These are phyloP conservation scores for Glandiceps talaboti DNA, from an alignment of 53 echinoderm and acorn worm genomes.

Conservation along the genomic window DNA sequence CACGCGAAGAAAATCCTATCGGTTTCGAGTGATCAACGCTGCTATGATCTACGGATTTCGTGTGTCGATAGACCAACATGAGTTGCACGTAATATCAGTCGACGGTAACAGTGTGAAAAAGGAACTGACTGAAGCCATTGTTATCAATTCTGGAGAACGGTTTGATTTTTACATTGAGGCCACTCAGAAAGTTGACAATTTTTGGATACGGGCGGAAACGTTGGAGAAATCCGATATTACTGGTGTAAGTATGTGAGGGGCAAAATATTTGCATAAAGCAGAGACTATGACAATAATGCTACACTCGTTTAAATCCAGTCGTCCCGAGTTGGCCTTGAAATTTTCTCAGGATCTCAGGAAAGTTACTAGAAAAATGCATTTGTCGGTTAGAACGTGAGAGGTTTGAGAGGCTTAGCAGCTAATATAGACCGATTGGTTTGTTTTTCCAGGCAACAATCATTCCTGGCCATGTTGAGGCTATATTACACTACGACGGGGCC, in stretches of 20 bases:
- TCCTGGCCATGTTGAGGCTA: not conserved
- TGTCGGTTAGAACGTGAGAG: too few relatives aligned
- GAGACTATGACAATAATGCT: too few relatives aligned
- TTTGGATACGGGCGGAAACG: slow-evolving; percentile 2
- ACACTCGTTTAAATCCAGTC: too few relatives aligned
- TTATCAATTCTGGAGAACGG: slow-evolving; percentile 1
- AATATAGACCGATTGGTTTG: too few relatives aligned
- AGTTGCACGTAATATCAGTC: not conserved
- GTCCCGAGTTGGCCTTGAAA: too few relatives aligned
- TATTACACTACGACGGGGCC: not conserved
- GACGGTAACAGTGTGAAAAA: not conserved
- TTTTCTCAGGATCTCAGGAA: too few relatives aligned
- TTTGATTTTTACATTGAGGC: slow-evolving; percentile 9
- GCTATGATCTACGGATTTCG: not conserved
- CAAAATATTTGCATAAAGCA: too few relatives aligned
- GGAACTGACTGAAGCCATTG: not conserved
- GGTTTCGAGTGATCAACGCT: not conserved
- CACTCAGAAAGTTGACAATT: not conserved
- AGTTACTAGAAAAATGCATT: too few relatives aligned
- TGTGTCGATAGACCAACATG: not conserved
- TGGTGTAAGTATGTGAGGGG: not conserved
- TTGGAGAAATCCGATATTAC: not conserved
- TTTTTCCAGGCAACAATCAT: not conserved
- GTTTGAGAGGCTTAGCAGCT: too few relatives aligned
- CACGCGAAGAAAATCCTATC: not conserved